Base-by-base conservation (phyloP, 2,888 invertebrate species). In the Marronus borbonicus region DNA sequence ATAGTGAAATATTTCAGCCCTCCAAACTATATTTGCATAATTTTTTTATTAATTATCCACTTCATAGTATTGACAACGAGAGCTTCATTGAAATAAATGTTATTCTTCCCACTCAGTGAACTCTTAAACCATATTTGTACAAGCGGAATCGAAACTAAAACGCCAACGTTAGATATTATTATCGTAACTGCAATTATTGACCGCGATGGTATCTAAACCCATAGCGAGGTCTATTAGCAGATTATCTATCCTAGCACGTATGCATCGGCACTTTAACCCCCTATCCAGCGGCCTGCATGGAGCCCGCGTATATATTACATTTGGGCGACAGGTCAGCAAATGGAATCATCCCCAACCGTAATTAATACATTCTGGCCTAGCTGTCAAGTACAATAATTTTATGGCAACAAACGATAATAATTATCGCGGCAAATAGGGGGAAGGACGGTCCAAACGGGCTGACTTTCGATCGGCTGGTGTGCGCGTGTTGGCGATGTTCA, bases 321-420 rank as follows among this genome's bases (percentile, higher is more conserved):
- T 20, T 7, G 24, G 52, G 3, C 60, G 60, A 60, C 60, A 52
- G 52, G n/a, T 52, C 12, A 2, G 60, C 60, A 28, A 60, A 60
- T 60, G 28, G 28, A 60, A 24, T 20, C 24, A 4, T 2, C 24
- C 24, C 0, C 2, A n/a, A 1, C n/a, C 17, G n/a, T 60, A 24
- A 60, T 60, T 60, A 60, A 60, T 60, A 24, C 60, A 60, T 55
- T 55, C 60, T 12, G 60, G 12, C 10, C 28, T 60, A 12, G n/a
- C 24, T 60, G 60, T 60, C 60, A 60, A 60, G 24, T 60, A 28
- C 60, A 60, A 60, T 60, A 20, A 60, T 60, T 60, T 60, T 60
- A 60, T 24, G 12, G 60, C 28, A 20, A 24, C 24, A 24, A 24
- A 60, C 20, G 8, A 3, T 24, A 60, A 60, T 60, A 60, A 60